These are phyloP conservation scores for Scytalopus superciliaris DNA, from an alignment of 2,113 vertebrate species.

Conservation along the genomic window DNA sequence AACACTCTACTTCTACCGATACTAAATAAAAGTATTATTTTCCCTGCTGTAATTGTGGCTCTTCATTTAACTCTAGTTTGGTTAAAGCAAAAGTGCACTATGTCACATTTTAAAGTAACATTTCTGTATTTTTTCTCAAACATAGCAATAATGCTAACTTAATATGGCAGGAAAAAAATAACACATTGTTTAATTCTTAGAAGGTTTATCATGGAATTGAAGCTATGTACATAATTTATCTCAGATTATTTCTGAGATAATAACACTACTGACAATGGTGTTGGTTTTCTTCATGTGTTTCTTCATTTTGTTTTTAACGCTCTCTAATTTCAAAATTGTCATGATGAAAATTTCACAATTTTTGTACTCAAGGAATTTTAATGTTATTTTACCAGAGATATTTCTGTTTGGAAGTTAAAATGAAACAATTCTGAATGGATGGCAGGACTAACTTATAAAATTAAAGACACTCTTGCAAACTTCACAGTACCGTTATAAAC, in stretches of 20 bases:
- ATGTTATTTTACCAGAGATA: background rate
- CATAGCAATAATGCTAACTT: background rate
- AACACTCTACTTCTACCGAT: background rate
- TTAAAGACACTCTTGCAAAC: background rate
- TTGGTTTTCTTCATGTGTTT: accelerated
- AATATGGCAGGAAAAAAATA: background rate
- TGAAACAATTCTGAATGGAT: background rate
- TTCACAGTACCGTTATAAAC: background rate
- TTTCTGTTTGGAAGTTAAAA: background rate
- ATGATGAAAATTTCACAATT: background rate
- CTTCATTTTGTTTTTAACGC: background rate
- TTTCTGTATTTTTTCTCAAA: background rate
- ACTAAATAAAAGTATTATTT: background rate
- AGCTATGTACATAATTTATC: background rate
- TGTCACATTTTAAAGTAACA: background rate
- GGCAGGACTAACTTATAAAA: background rate
- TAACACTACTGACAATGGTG: background rate
- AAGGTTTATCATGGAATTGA: background rate
- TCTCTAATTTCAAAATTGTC: background rate
- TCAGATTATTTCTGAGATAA: background rate
- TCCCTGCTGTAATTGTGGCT: background rate
- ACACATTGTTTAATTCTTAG: background rate
- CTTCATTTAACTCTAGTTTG: background rate
- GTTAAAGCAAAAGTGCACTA: background rate
- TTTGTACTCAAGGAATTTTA: background rate